phyloP scores from a whole-genome alignment of 2,797 vertebrate genomes.

The Myotis pilosus region DNA sequence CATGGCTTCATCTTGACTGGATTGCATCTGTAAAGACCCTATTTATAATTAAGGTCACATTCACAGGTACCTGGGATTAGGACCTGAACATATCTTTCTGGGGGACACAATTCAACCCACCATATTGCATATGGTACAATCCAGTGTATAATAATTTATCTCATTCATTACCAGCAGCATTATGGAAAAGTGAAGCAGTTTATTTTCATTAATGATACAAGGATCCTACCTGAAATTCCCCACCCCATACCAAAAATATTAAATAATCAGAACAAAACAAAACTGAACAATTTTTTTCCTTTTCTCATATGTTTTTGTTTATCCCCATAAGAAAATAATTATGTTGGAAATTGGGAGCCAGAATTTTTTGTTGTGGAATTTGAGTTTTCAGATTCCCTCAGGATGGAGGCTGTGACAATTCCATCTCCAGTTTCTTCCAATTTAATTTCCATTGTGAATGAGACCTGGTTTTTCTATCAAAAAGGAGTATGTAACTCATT shows the following conservation, averaged over 20 bases:
- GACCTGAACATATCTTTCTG: background rate
- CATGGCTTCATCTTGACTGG: background rate
- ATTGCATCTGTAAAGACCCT: background rate
- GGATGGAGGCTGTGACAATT: background rate
- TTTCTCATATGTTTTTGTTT: constrained; percentile 3
- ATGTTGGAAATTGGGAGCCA: background rate
- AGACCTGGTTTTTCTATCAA: background rate
- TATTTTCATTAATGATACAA: background rate
- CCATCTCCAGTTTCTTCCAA: background rate
- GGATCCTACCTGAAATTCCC: background rate
- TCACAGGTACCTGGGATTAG: background rate
- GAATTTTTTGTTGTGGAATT: background rate
- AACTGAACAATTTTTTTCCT: background rate
- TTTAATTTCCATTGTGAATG: constrained; percentile 36
- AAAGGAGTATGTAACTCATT: constrained; percentile 5
- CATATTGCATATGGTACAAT: background rate
- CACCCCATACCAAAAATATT: background rate
- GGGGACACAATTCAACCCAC: background rate
- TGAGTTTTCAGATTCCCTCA: background rate
- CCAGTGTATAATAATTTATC: background rate
- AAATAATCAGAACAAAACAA: background rate
- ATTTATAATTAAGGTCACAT: background rate
- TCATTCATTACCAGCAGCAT: background rate
- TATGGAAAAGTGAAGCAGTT: background rate
- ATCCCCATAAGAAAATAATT: constrained; percentile 16